phyloP scores from a whole-genome alignment of 35 echinoderm and acorn worm genomes.

The Heliocidaris erythrogramma region DNA sequence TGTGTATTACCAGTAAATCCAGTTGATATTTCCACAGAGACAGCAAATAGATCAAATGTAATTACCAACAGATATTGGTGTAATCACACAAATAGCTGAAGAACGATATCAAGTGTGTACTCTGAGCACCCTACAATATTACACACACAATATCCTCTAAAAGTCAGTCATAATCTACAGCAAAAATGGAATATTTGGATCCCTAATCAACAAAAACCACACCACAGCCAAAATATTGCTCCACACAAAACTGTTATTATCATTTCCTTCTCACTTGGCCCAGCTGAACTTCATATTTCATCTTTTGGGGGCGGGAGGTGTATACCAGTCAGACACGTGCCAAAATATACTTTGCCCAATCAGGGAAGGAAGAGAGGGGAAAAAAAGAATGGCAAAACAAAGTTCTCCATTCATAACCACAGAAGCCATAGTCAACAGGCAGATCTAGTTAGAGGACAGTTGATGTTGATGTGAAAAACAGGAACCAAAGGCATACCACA shows the following conservation, averaged over 20 bases:
- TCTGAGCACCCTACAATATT: not conserved
- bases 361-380: slow-evolving; percentile 23
- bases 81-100: not conserved
- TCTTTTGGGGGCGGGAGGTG: slow-evolving; percentile 5
- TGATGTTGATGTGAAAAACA: slow-evolving; percentile 4
- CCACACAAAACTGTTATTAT: not conserved
- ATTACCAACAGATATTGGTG: not conserved
- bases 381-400: not conserved
- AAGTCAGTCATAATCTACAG: not conserved
- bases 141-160: not conserved
- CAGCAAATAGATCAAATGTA: not conserved
- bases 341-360: not conserved
- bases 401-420: slow-evolving; percentile 30
- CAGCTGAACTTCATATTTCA: slow-evolving; percentile 10
- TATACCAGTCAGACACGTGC: not conserved
- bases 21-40: not conserved
- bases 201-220: not conserved
- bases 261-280: not conserved
- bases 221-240: slow-evolving; percentile 1
- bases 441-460: slow-evolving; percentile 1
- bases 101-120: not conserved
- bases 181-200: not conserved
- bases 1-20: not conserved
- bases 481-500: not conserved
- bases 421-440: slow-evolving; percentile 23